Conservation (phyloP, 2,888 invertebrate genomes). For the Acanthosepion esculentum region DNA sequence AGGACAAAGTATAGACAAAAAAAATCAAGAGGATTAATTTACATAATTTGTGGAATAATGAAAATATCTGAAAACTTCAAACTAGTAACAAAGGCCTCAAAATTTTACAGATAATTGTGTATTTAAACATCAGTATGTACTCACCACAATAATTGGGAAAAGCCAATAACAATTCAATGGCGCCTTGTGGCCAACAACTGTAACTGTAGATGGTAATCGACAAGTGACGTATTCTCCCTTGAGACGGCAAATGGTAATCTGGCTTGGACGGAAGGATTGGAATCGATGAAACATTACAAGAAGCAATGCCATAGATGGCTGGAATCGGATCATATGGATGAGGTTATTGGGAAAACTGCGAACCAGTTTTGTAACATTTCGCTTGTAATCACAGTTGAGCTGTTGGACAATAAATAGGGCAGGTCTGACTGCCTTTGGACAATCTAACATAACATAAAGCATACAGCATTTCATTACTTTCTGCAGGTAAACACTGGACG, state of each 20-base stretch:
- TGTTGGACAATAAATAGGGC: conserved; percentile 59
- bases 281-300: conserved; percentile 67
- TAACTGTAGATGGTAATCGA: conserved; percentile 66
- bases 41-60: too few species aligned
- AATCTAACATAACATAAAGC: conserved; percentile 66
- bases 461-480: conserved; percentile 71
- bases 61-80: too few species aligned
- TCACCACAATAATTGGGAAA: conserved; percentile 74
- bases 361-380: conserved; percentile 66
- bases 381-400: conserved; percentile 66
- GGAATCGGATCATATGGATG: conserved; percentile 66
- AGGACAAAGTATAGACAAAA: too few species aligned
- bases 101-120: too few species aligned
- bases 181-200: conserved; percentile 68
- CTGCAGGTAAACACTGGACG: conserved; percentile 65
- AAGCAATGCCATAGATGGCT: conserved; percentile 71
- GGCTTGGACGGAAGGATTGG: conserved; percentile 58
- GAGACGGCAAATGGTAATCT: conserved; percentile 61
- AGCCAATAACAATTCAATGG: conserved; percentile 74
- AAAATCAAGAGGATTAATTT: too few species aligned
- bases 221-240: conserved; percentile 72
- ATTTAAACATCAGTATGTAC: conserved; percentile 51
- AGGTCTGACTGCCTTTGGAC: conserved; percentile 64
- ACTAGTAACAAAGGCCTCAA: too few species aligned
- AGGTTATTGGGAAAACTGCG: conserved; percentile 72